A percentile compares a stretch with the other conserved stretches of the same genome.
phyloP scores from a whole-genome alignment of 2,797 vertebrate species.

The Hypotaenidia philippensis region DNA sequence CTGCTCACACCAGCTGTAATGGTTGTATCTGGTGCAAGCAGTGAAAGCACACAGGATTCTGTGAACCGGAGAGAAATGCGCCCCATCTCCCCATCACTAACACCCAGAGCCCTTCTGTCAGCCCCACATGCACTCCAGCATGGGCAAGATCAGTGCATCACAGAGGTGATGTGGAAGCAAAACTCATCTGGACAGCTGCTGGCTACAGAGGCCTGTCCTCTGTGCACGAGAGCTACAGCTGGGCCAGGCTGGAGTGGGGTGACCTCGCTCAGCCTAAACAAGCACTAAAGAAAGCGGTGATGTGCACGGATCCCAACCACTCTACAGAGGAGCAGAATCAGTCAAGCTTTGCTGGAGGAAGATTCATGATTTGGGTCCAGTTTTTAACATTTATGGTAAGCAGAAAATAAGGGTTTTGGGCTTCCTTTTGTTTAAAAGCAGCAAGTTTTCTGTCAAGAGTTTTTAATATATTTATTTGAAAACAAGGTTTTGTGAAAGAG shows the following conservation, averaged over 20 bases:
- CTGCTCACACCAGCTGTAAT: not conserved
- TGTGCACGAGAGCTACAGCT: not conserved
- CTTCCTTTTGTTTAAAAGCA: not conserved
- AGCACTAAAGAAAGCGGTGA: not conserved
- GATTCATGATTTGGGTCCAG: not conserved
- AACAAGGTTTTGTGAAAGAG: slow-evolving; percentile 81
- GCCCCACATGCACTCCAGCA: not conserved
- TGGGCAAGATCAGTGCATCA: not conserved
- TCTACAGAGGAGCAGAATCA: not conserved
- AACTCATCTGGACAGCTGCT: not conserved
- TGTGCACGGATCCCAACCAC: not conserved
- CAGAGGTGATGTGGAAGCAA: not conserved
- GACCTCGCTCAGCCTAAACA: not conserved
- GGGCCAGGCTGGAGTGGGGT: not conserved
- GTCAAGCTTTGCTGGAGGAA: not conserved
- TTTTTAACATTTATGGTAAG: not conserved
- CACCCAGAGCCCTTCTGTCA: not conserved
- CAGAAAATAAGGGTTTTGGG: not conserved
- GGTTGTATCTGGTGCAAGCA: not conserved
- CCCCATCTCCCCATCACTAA: not conserved
- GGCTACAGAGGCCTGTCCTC: not conserved
- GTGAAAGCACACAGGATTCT: not conserved
- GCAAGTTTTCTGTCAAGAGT: slow-evolving; percentile 32
- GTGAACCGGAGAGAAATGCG: not conserved
- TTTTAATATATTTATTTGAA: slow-evolving; percentile 85